These are phyloP conservation scores for Apostichopus parvimensis DNA, from an alignment of 35 echinoderm and acorn worm species.

Conservation along the genomic window DNA sequence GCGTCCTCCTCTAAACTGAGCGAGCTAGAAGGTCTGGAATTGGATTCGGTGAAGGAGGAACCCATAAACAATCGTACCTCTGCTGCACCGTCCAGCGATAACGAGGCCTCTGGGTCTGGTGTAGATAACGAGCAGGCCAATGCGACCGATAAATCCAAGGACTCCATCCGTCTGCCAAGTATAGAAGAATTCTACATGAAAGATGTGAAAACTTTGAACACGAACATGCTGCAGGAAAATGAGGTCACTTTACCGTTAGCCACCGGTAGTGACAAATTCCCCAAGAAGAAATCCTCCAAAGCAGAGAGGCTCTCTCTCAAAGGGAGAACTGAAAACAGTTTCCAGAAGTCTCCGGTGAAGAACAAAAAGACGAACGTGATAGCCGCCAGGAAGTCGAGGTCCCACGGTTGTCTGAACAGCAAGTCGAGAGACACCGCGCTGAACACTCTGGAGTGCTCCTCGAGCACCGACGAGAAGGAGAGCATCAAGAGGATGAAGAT, in stretches of 20 bases:
- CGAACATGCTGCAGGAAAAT: slow-evolving; percentile 92
- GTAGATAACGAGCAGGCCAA: neutral
- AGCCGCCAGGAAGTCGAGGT: slow-evolving; percentile 79
- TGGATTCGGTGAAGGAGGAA: slow-evolving; percentile 88
- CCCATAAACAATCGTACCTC: slow-evolving; percentile 26
- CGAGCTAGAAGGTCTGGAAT: slow-evolving; percentile 84
- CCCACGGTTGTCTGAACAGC: slow-evolving; percentile 27
- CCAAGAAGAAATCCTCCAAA: slow-evolving; percentile 72
- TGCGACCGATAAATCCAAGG: neutral
- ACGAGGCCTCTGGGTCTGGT: neutral
- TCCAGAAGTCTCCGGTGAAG: slow-evolving; percentile 62
- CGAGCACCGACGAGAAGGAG: slow-evolving; percentile 67
- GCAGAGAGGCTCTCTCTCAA: slow-evolving; percentile 57
- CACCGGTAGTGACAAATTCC: slow-evolving; percentile 91
- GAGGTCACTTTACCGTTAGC: slow-evolving; percentile 60
- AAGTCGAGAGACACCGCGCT: neutral
- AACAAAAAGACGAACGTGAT: slow-evolving; percentile 92
- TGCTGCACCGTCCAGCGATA: slow-evolving; percentile 2
- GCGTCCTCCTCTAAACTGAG: slow-evolving; percentile 93
- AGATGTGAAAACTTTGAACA: slow-evolving; percentile 97
- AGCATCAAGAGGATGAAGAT: slow-evolving; percentile 93
- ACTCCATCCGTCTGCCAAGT: slow-evolving; percentile 67
- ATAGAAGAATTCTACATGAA: slow-evolving; percentile 99
- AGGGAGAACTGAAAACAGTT: slow-evolving; percentile 74
- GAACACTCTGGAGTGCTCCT: slow-evolving; percentile 8